A percentile compares a stretch with the other conserved stretches of the same genome.
These are phyloP conservation scores for Tenrec ecaudatus DNA, from an alignment of 2,113 vertebrate species.

Conservation along the genomic window DNA sequence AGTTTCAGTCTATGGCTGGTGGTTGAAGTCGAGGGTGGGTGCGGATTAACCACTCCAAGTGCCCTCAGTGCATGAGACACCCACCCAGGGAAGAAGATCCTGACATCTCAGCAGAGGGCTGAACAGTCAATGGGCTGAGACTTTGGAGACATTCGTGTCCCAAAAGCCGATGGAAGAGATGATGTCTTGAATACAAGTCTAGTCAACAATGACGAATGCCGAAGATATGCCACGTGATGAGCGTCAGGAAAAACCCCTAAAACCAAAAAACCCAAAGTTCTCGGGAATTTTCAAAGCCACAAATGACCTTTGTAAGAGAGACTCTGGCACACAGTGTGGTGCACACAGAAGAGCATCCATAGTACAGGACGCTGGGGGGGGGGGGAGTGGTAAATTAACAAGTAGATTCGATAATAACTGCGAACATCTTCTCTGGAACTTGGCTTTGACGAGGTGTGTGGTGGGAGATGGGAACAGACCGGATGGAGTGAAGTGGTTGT, in stretches of 20 bases:
- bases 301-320: not conserved
- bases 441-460: not conserved
- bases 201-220: not conserved
- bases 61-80: not conserved
- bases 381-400: not conserved
- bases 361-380: not conserved
- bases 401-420: not conserved
- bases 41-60: not conserved
- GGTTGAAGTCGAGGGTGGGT: not conserved
- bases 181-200: not conserved
- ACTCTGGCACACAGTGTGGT: not conserved
- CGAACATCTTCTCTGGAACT: not conserved
- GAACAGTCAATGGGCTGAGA: not conserved
- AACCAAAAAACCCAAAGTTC: not conserved
- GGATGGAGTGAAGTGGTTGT: not conserved
- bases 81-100: not conserved
- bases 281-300: slow-evolving; percentile 6
- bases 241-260: not conserved
- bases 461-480: not conserved
- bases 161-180: not conserved
- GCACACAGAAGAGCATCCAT: not conserved
- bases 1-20: not conserved
- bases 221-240: not conserved
- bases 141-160: not conserved
- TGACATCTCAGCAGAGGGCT: not conserved